phyloP scores from a whole-genome alignment of 2,888 invertebrate genomes.

The Coremacera marginata region DNA sequence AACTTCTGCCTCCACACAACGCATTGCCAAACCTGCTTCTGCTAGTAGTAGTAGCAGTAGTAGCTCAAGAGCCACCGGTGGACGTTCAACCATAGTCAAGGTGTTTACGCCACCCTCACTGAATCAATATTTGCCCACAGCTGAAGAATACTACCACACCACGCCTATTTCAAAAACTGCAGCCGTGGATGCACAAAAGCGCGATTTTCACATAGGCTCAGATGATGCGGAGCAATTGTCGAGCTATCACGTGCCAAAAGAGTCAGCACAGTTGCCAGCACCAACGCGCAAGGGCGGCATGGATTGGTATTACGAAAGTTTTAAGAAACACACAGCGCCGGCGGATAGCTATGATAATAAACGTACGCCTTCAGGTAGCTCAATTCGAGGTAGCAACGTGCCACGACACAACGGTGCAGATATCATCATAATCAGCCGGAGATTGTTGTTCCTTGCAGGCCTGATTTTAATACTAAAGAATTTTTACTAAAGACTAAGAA shows the following conservation, averaged over 20 bases:
- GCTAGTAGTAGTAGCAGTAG: constrained; percentile 45
- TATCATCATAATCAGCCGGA: no score
- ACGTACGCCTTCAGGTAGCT: constrained; percentile 11
- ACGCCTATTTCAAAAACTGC: constrained; percentile 51
- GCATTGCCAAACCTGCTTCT: constrained; percentile 31
- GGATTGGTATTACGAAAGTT: constrained; percentile 90
- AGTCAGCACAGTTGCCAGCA: constrained; percentile 63
- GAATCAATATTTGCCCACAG: constrained; percentile 62
- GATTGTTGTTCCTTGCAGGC: no score
- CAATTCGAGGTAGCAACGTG: constrained; percentile 11
- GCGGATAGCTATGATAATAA: background rate
- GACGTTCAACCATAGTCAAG: constrained; percentile 75
- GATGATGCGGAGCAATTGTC: constrained; percentile 22
- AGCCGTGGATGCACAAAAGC: constrained; percentile 56
- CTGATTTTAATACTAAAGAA: no score
- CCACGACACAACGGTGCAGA: constrained; percentile 2
- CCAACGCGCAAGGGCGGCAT: constrained; percentile 72
- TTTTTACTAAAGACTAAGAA: no score
- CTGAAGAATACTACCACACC: constrained; percentile 66
- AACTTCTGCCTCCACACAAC: constrained; percentile 30
- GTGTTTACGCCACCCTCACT: constrained; percentile 68
- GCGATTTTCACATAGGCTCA: constrained; percentile 36
- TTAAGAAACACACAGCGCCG: constrained; percentile 65
- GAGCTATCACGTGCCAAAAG: constrained; percentile 38
- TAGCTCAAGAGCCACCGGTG: constrained; percentile 62